Conservation (phyloP, 2,888 invertebrate genomes). For the Drosophila dives region DNA sequence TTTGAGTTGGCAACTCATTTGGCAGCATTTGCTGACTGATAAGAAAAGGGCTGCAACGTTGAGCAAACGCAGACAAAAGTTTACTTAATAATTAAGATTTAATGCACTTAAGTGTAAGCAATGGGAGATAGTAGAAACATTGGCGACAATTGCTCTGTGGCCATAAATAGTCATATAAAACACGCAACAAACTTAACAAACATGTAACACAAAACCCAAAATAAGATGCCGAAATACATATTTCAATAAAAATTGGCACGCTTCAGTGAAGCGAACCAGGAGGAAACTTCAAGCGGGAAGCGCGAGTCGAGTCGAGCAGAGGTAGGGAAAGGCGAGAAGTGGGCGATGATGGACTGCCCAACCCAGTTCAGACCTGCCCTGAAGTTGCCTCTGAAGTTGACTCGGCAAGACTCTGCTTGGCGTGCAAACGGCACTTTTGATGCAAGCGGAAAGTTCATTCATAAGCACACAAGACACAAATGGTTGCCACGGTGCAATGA, state of each 20-base stretch:
- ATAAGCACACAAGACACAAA: constrained; percentile 52
- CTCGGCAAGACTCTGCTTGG: constrained; percentile 10
- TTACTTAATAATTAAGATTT: constrained; percentile 29
- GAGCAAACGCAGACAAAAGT: background rate
- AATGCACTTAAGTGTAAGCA: constrained; percentile 9
- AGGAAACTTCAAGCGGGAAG: constrained; percentile 35
- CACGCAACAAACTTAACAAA: constrained; percentile 55
- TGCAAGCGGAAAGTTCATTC: constrained; percentile 60
- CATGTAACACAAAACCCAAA: constrained; percentile 30
- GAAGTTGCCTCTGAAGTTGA: constrained; percentile 24
- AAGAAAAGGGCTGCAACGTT: constrained; percentile 9
- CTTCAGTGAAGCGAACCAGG: constrained; percentile 70
- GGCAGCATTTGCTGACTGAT: constrained; percentile 16
- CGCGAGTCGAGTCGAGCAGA: constrained; percentile 8
- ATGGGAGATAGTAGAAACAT: constrained; percentile 11
- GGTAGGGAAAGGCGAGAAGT: constrained; percentile 37
- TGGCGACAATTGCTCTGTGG: constrained; percentile 21
- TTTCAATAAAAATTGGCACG: constrained; percentile 76
- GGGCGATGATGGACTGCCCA: constrained; percentile 72
- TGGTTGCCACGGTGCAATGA: constrained; percentile 66
- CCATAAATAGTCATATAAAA: constrained; percentile 37
- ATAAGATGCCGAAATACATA: constrained; percentile 64
- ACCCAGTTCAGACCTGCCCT: constrained; percentile 38
- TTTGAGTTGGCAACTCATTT: constrained; percentile 1
- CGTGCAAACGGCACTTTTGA: constrained; percentile 66